phyloP scores from a whole-genome alignment of 2,113 vertebrate species.

The Epinephelus lanceolatus region DNA sequence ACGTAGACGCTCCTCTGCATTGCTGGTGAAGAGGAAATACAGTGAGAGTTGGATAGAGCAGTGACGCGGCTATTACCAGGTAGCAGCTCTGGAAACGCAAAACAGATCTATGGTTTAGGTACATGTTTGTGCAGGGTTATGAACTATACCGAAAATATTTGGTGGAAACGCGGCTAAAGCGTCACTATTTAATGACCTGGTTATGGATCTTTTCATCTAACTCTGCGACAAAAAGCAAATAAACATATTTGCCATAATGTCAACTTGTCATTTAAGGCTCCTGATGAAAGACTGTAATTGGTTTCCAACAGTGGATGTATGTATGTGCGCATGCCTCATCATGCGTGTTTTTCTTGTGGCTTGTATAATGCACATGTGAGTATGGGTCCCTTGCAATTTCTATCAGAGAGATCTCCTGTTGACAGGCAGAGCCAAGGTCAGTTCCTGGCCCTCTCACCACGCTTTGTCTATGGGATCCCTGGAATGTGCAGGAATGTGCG shows the following conservation, averaged over 20 bases:
- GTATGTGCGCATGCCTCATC: not conserved
- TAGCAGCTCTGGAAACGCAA: too few relatives aligned
- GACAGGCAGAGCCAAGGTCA: constrained; percentile 76
- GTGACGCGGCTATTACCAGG: too few relatives aligned
- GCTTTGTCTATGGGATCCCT: constrained; percentile 72
- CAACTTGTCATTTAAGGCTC: not conserved
- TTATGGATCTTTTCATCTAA: not conserved
- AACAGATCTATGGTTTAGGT: too few relatives aligned
- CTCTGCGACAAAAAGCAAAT: not conserved
- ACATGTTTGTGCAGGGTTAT: too few relatives aligned
- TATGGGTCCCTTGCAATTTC: constrained; percentile 46
- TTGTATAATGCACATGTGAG: constrained; percentile 47
- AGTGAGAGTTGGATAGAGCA: too few relatives aligned
- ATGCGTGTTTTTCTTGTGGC: constrained; percentile 24
- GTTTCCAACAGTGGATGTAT: constrained; percentile 2
- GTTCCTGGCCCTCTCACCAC: constrained; percentile 82
- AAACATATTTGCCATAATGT: not conserved
- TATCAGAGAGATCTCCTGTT: constrained; percentile 79
- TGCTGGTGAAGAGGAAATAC: too few relatives aligned
- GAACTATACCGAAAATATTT: too few relatives aligned
- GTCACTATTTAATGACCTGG: too few relatives aligned
- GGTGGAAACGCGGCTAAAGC: too few relatives aligned
- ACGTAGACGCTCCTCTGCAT: too few relatives aligned
- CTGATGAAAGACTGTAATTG: not conserved
- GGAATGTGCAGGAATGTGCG: constrained; percentile 80